Conservation (phyloP, 2,113 vertebrate genomes). For the Anhinga rufa region DNA sequence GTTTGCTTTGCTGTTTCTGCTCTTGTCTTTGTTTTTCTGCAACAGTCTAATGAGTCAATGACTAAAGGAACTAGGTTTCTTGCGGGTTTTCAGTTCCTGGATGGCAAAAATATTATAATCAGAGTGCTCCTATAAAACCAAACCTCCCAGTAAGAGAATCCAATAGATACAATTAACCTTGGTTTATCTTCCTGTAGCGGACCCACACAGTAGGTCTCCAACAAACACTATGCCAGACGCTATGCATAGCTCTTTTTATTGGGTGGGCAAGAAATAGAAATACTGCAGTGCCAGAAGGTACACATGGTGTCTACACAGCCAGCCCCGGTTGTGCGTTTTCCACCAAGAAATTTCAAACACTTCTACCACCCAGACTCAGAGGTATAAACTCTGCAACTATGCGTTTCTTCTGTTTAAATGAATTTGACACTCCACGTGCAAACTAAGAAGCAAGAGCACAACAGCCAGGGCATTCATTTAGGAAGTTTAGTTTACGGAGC, state of each 20-base stretch:
- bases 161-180: background rate
- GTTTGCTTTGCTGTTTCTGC: background rate
- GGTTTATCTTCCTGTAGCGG: background rate
- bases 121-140: background rate
- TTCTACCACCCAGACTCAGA: background rate
- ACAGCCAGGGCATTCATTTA: background rate
- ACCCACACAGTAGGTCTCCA: background rate
- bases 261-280: background rate
- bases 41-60: background rate
- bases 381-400: background rate
- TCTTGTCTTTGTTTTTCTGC: background rate
- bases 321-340: background rate
- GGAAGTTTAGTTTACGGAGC: background rate
- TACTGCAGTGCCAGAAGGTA: background rate
- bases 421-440: background rate
- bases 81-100: background rate
- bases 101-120: background rate
- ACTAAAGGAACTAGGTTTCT: background rate
- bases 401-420: background rate
- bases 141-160: background rate
- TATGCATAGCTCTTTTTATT: background rate
- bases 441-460: background rate
- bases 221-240: background rate
- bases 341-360: background rate
- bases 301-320: accelerated